phyloP scores from a whole-genome alignment of 2,797 vertebrate genomes.

The Bovichtus variegatus region DNA sequence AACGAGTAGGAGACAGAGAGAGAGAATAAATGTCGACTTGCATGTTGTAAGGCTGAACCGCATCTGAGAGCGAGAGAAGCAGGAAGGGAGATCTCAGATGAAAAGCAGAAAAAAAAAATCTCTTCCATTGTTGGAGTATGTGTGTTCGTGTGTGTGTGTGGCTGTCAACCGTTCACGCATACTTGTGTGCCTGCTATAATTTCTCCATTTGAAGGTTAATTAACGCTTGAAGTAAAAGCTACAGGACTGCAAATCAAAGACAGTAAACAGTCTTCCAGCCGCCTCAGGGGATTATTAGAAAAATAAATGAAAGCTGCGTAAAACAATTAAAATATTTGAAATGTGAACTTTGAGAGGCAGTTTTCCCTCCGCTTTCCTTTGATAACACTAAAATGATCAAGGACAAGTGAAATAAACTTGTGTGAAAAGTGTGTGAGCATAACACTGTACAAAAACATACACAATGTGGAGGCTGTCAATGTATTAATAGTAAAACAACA shows the following conservation, averaged over 20 bases:
- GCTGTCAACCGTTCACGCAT: constrained; percentile 22
- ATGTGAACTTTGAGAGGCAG: constrained; percentile 76
- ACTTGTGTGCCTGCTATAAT: constrained; percentile 67
- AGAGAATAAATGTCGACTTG: constrained; percentile 71
- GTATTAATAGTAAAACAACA: neutral
- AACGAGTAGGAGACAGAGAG: constrained; percentile 63
- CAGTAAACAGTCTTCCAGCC: constrained; percentile 77
- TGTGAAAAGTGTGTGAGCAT: constrained; percentile 26
- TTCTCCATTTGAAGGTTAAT: constrained; percentile 86
- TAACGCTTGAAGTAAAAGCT: constrained; percentile 82
- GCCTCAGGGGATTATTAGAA: constrained; percentile 81
- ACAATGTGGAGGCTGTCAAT: neutral
- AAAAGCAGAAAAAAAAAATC: constrained; percentile 57
- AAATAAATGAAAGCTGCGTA: constrained; percentile 78
- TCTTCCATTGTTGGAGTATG: constrained; percentile 60
- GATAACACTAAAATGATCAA: constrained; percentile 69
- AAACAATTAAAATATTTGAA: constrained; percentile 83
- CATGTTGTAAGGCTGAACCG: constrained; percentile 53
- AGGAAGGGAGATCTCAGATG: constrained; percentile 74
- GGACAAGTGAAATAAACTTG: constrained; percentile 65
- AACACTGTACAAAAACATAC: neutral
- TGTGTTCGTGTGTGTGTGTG: constrained; percentile 19
- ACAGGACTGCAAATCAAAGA: constrained; percentile 81
- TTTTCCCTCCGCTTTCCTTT: constrained; percentile 52
- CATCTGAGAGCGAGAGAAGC: constrained; percentile 39